Conservation (phyloP, 1,140 invertebrate species). For the Trialeurodes vaporariorum region DNA sequence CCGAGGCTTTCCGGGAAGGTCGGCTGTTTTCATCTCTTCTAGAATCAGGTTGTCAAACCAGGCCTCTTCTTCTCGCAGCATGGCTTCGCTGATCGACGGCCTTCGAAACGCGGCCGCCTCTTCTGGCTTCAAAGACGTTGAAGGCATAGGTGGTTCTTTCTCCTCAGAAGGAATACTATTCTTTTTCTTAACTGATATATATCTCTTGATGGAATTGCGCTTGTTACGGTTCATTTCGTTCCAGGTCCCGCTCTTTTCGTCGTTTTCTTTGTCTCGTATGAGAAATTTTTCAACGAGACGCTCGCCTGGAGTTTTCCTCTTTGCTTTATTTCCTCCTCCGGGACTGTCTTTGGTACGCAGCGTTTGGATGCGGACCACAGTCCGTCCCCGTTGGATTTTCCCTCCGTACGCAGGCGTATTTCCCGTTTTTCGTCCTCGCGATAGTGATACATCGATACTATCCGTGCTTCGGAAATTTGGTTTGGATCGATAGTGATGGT, state of each 20-base stretch:
- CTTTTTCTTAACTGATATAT: slow-evolving; percentile 27
- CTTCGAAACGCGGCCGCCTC: slow-evolving; percentile 7
- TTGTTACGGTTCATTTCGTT: neutral
- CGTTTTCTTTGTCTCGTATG: slow-evolving; percentile 47
- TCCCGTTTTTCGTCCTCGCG: slow-evolving; percentile 10
- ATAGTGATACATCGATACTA: slow-evolving; percentile 55
- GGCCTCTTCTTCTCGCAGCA: slow-evolving; percentile 27
- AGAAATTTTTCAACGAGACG: slow-evolving; percentile 60
- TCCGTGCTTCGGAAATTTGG: slow-evolving; percentile 45
- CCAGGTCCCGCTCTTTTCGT: slow-evolving; percentile 27
- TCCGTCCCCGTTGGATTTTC: slow-evolving; percentile 52
- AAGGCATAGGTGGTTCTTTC: neutral
- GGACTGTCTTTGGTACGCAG: slow-evolving; percentile 40
- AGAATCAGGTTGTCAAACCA: slow-evolving; percentile 37
- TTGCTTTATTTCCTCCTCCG: slow-evolving; percentile 13
- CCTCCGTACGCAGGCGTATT: slow-evolving; percentile 33
- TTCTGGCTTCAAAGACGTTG: neutral
- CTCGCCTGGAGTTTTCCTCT: slow-evolving; percentile 53
- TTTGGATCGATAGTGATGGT: no score
- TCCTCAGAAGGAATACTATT: slow-evolving; percentile 9
- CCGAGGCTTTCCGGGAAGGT: neutral
- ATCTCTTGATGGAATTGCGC: slow-evolving; percentile 27
- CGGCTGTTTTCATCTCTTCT: slow-evolving; percentile 28
- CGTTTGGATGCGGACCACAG: slow-evolving; percentile 56
- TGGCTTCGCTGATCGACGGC: slow-evolving; percentile 19